phyloP scores from a whole-genome alignment of 2,113 vertebrate genomes.

The Cairina moschata region DNA sequence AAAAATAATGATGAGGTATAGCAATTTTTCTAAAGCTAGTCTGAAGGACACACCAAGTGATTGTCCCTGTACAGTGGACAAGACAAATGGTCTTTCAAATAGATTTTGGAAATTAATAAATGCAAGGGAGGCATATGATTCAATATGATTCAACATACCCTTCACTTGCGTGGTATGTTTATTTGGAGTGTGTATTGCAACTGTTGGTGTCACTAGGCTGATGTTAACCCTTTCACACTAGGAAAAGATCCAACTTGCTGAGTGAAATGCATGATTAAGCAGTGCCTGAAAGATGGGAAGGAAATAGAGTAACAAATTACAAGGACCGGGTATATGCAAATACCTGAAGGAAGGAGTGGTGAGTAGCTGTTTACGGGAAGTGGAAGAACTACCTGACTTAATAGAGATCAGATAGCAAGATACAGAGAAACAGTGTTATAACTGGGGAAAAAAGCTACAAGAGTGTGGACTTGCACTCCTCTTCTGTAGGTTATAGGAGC shows the following conservation, averaged over 20 bases:
- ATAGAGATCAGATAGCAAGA: background rate
- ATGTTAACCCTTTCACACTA: background rate
- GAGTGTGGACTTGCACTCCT: background rate
- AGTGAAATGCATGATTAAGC: background rate
- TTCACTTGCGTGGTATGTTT: background rate
- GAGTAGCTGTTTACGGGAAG: background rate
- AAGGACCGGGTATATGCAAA: slow-evolving; percentile 37
- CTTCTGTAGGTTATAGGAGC: background rate
- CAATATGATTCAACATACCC: background rate
- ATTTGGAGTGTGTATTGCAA: background rate
- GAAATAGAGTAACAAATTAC: background rate
- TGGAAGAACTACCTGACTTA: background rate
- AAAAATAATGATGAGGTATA: background rate
- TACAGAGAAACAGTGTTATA: background rate
- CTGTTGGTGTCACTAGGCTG: background rate
- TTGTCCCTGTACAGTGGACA: background rate
- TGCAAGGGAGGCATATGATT: background rate
- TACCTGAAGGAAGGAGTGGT: slow-evolving; percentile 49
- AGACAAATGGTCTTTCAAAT: background rate
- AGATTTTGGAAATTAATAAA: background rate
- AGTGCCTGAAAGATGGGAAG: background rate
- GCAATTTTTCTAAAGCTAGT: background rate
- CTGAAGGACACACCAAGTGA: background rate
- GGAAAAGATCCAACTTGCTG: background rate
- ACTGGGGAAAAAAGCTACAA: background rate